Conservation (phyloP, 2,888 invertebrate species). For the Autographa gamma region DNA sequence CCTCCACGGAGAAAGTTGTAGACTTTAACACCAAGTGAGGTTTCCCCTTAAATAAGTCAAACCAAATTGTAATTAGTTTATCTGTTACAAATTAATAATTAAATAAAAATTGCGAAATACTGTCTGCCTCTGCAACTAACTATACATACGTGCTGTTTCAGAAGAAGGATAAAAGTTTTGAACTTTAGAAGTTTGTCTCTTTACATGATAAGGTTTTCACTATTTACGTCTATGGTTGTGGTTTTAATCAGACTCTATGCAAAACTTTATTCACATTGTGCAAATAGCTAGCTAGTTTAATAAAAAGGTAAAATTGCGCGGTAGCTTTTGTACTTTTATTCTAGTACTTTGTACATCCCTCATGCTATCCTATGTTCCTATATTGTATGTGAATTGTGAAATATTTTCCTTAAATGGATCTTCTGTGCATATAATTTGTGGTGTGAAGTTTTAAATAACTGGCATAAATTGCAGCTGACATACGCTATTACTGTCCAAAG, state of each 20-base stretch:
- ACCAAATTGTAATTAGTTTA: not conserved
- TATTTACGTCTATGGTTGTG: not conserved
- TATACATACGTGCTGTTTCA: not conserved
- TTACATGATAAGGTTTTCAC: not conserved
- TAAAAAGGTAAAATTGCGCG: no score
- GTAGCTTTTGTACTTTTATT: no score
- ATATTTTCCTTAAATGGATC: not conserved
- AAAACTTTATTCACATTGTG: no score
- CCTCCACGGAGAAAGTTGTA: not conserved
- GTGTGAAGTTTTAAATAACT: slow-evolving; percentile 25
- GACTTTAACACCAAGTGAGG: not conserved
- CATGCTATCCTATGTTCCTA: no score
- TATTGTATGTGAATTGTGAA: not conserved
- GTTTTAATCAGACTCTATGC: not conserved
- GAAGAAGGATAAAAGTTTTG: not conserved
- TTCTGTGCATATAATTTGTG: slow-evolving; percentile 17
- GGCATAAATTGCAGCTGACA: slow-evolving; percentile 46
- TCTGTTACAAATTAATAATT: not conserved
- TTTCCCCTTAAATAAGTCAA: not conserved
- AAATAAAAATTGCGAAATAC: not conserved
- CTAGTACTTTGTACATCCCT: no score
- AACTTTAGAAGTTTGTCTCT: not conserved
- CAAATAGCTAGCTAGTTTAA: no score
- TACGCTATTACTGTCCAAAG: slow-evolving; percentile 42
- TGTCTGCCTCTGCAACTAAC: not conserved